Evolutionary conservation across 2,888 invertebrate genomes (phyloP).

Genomic region (Pyrrhosoma nymphula): DNA sequence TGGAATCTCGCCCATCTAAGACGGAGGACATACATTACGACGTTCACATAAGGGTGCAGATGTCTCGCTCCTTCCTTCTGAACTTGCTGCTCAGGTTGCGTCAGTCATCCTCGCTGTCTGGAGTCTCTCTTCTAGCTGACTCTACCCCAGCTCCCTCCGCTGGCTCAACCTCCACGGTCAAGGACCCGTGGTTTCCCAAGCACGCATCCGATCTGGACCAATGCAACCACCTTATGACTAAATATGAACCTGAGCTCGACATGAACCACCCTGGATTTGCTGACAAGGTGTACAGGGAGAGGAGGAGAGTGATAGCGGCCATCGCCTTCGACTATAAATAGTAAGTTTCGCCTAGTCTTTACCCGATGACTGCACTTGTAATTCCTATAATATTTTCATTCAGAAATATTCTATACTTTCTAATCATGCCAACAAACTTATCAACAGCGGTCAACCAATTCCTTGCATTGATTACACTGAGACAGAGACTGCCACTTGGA

Average conservation of each 20-base stretch:
- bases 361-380: not conserved
- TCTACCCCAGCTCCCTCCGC: not conserved
- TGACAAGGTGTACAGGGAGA: conserved; percentile 94
- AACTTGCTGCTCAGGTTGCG: conserved; percentile 91
- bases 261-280: conserved; percentile 99
- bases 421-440: conserved; percentile 71
- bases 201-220: conserved; percentile 97
- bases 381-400: conserved; percentile 14
- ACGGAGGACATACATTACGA: conserved; percentile 88
- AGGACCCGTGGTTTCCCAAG: conserved; percentile 98
- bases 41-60: conserved; percentile 92
- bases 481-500: conserved; percentile 95
- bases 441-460: conserved; percentile 89
- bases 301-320: conserved; percentile 97
- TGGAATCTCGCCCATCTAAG: conserved; percentile 94
- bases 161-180: conserved; percentile 83
- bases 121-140: conserved; percentile 90
- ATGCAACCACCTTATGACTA: conserved; percentile 98
- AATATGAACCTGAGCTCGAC: conserved; percentile 98
- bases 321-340: conserved; percentile 97
- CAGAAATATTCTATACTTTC: too few relatives aligned
- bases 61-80: conserved; percentile 88
- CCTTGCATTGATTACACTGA: conserved; percentile 93
- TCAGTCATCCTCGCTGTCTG: conserved; percentile 89
- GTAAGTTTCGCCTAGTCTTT: conserved; percentile 78